These are phyloP conservation scores for Ecliptopera silaceata DNA, from an alignment of 2,888 invertebrate genomes.

Conservation along the genomic window DNA sequence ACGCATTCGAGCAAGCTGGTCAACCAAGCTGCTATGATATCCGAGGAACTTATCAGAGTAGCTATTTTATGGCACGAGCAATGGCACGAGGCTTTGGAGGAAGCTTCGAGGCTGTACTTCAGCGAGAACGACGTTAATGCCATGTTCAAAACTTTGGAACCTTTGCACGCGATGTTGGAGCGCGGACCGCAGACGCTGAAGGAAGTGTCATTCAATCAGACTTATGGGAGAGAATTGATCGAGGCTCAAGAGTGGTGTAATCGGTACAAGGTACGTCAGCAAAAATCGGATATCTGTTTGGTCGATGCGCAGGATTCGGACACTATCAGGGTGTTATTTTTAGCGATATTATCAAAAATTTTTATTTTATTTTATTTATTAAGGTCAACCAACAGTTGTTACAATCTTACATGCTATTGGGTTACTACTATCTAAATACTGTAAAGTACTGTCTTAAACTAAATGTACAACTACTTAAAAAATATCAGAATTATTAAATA, in stretches of 20 bases:
- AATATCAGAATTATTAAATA: too few species aligned
- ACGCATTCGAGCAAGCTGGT: conserved; percentile 96
- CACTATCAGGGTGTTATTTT: too few species aligned
- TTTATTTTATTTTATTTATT: too few species aligned
- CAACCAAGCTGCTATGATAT: conserved; percentile 97
- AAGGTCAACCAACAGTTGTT: too few species aligned
- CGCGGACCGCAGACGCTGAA: conserved; percentile 97
- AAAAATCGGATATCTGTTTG: background rate
- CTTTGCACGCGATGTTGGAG: conserved; percentile 96
- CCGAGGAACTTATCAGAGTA: conserved; percentile 97
- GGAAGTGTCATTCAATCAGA: conserved; percentile 98
- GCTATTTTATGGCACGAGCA: conserved; percentile 99
- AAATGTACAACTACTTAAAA: too few species aligned
- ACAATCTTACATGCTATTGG: too few species aligned
- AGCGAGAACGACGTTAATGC: conserved; percentile 97
- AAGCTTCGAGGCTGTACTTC: conserved; percentile 96
- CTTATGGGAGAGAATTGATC: conserved; percentile 96
- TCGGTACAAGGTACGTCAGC: conserved; percentile 86
- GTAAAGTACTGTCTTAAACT: too few species aligned
- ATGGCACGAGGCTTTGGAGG: conserved; percentile 99
- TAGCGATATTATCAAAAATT: too few species aligned
- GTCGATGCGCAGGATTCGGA: too few species aligned
- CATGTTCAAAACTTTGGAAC: conserved; percentile 98
- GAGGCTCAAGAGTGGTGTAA: conserved; percentile 98
- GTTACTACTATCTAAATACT: too few species aligned